Evolutionary conservation across 2,888 invertebrate genomes (phyloP), one percentile per base, ranked within the genome.

Genomic region (Drosophila kuntzei): DNA sequence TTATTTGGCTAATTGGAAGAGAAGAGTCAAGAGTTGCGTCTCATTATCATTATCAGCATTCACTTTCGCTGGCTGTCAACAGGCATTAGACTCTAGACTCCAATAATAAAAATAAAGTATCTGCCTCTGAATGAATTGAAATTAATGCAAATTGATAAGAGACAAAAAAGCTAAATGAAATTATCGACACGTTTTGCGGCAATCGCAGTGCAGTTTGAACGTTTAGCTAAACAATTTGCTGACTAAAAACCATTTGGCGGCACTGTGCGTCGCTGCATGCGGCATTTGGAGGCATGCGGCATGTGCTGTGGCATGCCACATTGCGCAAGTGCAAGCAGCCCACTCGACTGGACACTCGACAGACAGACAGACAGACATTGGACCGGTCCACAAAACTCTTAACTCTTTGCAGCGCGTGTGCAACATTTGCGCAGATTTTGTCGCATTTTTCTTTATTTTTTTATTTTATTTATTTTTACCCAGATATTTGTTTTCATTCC

Each of bases 181-280:
- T 89, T 89, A 86, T 89, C 86, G 74, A 76, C 88, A 76, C 88
- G 55, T 78, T 85, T 85, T 85, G 70, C 66, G 51, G 87, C 84
- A 79, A 86, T 86, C 76, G 68, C 67, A 20, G 53, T 41, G 66
- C 83, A 80, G 71, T 72, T 74, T 80, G 27, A 63, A 46, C 83
- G 66, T 84, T 85, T 87, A 87, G 89, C 70, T 58, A 78, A 79
- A 82, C 87, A 85, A 83, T 87, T 83, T 85, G 83, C 83, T 69
- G 80, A 50, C 83, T 77, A 64, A 77, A 87, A 81, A 70, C 49
- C 60, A 27, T 46, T 54, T 37, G 55, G 44, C 36, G 20, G 18
- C 39, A n/a, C 22, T 47, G 44, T 81, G 87, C 80, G 80, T 80
- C 66, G 87, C 63, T 55, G 59, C 62, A 49, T 55, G 65, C 54